Evolutionary conservation across 2,888 invertebrate species (phyloP), one percentile per base, ranked within the genome.

Genomic region (Tetramorium bicarinatum): DNA sequence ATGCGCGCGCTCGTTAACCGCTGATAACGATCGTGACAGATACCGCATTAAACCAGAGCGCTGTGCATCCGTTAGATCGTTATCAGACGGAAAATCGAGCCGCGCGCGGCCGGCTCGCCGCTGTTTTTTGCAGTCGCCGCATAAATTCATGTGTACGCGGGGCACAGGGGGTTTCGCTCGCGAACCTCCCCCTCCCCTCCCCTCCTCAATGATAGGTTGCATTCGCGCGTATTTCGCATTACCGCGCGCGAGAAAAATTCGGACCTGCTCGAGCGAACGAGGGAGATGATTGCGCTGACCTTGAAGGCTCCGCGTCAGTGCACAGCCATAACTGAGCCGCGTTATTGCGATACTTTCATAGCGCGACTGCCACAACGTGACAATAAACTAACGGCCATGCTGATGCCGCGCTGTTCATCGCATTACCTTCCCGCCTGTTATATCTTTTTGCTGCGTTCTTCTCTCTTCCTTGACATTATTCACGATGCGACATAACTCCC

Each of bases 231-330:
- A 85, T 69, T 82, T 81, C 80, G 82, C 67, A 76, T 85, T 88
- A 89, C 74, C 59, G 81, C 41, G n/a, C 18, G 56, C 25, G 34
- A 29, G 47, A 87, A 88, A 91, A 89, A 87, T 89, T 92, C 89
- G 88, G 90, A 91, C 86, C 87, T 91, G 90, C 88, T 88, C 89
- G 87, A 90, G 74, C 87, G 88, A 87, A 87, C 87, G 88, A 90
- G 87, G 88, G 88, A 90, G 92, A 93, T 92, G 91, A 93, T 93
- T 91, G 90, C 89, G 83, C 74, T 91, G 92, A 93, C 92, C 93
- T 93, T 92, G 93, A 86, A 79, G 80, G 88, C 84, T 90, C 89
- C 86, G 84, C 90, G 89, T 85, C 87, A 82, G 77, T 89, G 91
- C 88, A 84, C 85, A 86, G 82, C 89, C 85, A 88, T 87, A 86